Conservation (phyloP, 2,797 vertebrate genomes). For the Natrix natrix region DNA sequence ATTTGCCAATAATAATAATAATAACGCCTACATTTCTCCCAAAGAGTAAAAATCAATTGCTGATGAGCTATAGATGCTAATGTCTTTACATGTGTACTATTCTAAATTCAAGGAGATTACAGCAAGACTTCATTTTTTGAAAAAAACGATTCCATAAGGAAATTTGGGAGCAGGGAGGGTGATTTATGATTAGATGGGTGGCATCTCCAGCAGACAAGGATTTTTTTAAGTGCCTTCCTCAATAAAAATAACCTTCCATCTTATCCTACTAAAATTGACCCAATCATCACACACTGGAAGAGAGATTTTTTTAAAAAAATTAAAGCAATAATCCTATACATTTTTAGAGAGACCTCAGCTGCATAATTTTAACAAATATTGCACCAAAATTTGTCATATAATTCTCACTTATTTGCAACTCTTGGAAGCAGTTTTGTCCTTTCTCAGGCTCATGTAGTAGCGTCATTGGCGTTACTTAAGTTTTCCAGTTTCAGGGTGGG, state of each 20-base stretch:
- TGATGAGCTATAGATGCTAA: neutral
- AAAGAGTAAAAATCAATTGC: neutral
- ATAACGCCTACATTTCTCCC: neutral
- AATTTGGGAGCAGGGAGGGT: neutral
- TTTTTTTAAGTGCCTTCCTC: no score
- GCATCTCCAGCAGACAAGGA: neutral
- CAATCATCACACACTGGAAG: neutral
- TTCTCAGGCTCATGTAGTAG: neutral
- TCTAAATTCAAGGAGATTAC: neutral
- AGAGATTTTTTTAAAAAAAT: neutral
- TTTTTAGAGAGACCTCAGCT: neutral
- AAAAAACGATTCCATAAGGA: neutral
- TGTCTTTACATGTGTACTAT: neutral
- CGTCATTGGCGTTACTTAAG: neutral
- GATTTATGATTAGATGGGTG: neutral
- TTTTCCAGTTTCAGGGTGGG: neutral
- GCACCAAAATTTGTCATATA: neutral
- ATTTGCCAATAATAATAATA: neutral
- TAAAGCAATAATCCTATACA: neutral
- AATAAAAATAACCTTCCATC: neutral
- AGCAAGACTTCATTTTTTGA: neutral
- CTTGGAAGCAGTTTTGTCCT: neutral
- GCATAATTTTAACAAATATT: neutral
- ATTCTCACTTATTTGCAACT: neutral
- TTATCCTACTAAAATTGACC: neutral